A percentile compares a stretch with the other conserved stretches of the same genome.
Conservation (phyloP, 2,888 invertebrate genomes). For the Desoria tigrina region DNA sequence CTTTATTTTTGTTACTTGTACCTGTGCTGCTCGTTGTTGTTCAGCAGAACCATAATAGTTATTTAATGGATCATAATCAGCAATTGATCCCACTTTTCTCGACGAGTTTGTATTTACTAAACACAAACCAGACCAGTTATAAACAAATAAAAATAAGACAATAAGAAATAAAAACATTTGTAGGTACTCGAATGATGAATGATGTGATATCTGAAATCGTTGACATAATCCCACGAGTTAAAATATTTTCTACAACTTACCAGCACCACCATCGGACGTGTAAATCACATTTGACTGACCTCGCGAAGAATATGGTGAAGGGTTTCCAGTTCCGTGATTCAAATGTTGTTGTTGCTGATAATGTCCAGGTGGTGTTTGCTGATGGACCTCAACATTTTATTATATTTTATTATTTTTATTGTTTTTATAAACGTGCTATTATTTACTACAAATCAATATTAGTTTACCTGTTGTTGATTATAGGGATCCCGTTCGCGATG, state of each 20-base stretch:
- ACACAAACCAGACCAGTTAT: conserved; percentile 43
- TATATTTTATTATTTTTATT: neutral
- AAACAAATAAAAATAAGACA: conserved; percentile 12
- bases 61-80: conserved; percentile 92
- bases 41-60: conserved; percentile 76
- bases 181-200: too few species aligned
- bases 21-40: conserved; percentile 42
- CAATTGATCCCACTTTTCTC: conserved; percentile 82
- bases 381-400: neutral
- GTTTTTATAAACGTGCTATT: too few species aligned
- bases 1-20: neutral
- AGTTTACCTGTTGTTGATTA: conserved; percentile 65
- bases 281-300: conserved; percentile 66
- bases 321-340: conserved; percentile 31
- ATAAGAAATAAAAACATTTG: too few species aligned
- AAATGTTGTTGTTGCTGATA: conserved; percentile 66
- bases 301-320: conserved; percentile 50
- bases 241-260: too few species aligned
- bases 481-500: conserved; percentile 31
- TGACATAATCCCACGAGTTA: neutral
- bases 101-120: conserved; percentile 63
- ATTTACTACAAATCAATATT: too few species aligned
- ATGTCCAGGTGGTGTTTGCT: conserved; percentile 27
- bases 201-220: too few species aligned
- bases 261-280: conserved; percentile 69